Evolutionary conservation across 2,113 vertebrate species (phyloP), one percentile per base, ranked within the genome.

Genomic region (Podocnemis expansa): DNA sequence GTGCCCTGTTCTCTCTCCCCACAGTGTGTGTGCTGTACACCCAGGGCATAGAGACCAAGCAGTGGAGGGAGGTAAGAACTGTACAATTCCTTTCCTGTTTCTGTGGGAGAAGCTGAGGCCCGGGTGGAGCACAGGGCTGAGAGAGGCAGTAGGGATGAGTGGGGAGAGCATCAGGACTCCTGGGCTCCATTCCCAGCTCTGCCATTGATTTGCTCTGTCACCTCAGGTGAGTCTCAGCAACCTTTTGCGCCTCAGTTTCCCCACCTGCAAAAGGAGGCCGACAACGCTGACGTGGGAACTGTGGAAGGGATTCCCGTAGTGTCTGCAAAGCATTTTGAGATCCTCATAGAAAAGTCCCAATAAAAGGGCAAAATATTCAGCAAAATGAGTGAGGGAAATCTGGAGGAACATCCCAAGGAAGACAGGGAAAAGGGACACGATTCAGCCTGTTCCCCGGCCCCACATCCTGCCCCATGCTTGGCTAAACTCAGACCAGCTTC

Each of bases 21-120:
- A 12, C 97, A 99, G 99, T 99, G 60, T 99, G 99, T 8, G 99
- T 99, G 87, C 98, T 99, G 85, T 99, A 99, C 92, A 99, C 98
- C 5, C 99, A 99, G 97, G 98, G 98, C 34, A 98, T 99, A 63
- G 99, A 99, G 97, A 99, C 98, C 95, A 99, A 99, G 94, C 99
- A 99, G 89, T 99, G 99, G 99, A 97, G 98, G 95, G 99, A 99
- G 99, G 99, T 99, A 97, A 97, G 98, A 96, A 34, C 55, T 22
- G 19, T 55, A 58, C 38, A 3, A 19, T 67, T 56, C 41, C 78
- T 67, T 86, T 43, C 19, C 17, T 10, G 3, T 83, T 60, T 63
- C 76, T 49, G 58, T 63, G 67, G 55, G 25, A 60, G 25, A 45
- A 10, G 3, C 49, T 41, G 27, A 12, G 45, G 22, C 34, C 38